A percentile compares a stretch with the other conserved stretches of the same genome.
Evolutionary conservation across 2,113 vertebrate genomes (phyloP).

Genomic region (Danionella cerebrum): DNA sequence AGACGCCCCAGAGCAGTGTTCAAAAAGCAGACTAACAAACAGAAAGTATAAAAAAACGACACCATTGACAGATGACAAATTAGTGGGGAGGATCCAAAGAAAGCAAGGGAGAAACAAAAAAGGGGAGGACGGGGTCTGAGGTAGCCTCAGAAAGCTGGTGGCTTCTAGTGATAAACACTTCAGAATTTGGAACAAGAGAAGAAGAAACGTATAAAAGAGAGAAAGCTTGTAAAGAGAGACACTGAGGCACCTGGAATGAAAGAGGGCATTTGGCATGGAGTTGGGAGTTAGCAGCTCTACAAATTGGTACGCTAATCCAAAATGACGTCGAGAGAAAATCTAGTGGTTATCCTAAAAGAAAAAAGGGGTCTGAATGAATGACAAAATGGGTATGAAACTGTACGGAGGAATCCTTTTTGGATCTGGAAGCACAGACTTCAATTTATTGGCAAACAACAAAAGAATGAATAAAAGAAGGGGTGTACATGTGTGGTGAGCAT

Average conservation of each 20-base stretch:
- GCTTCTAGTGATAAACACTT: conserved; percentile 65
- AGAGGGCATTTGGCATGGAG: conserved; percentile 37
- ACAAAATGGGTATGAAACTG: conserved; percentile 29
- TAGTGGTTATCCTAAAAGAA: conserved; percentile 50
- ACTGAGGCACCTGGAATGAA: conserved; percentile 64
- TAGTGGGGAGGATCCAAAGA: conserved; percentile 34
- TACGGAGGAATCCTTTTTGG: conserved; percentile 31
- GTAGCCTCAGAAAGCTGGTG: conserved; percentile 55
- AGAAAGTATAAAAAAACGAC: conserved; percentile 22
- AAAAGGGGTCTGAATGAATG: not conserved
- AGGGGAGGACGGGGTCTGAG: conserved; percentile 30
- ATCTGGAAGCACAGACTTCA: conserved; percentile 49
- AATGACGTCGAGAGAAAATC: conserved; percentile 42
- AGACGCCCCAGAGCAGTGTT: not conserved
- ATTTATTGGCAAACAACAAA: conserved; percentile 41
- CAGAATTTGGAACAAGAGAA: conserved; percentile 50
- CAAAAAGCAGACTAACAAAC: conserved; percentile 14
- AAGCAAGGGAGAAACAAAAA: conserved; percentile 15
- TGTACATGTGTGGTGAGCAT: conserved; percentile 24
- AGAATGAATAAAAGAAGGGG: conserved; percentile 41
- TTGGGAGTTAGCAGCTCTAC: conserved; percentile 39
- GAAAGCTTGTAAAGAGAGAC: conserved; percentile 37
- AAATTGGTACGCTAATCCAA: conserved; percentile 40
- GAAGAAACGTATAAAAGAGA: conserved; percentile 14
- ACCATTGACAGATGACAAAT: conserved; percentile 35